A percentile compares a stretch with the other conserved stretches of the same genome.
These are phyloP conservation scores for Nothoprocta pentlandii DNA, from an alignment of 2,113 vertebrate genomes.

Conservation along the genomic window DNA sequence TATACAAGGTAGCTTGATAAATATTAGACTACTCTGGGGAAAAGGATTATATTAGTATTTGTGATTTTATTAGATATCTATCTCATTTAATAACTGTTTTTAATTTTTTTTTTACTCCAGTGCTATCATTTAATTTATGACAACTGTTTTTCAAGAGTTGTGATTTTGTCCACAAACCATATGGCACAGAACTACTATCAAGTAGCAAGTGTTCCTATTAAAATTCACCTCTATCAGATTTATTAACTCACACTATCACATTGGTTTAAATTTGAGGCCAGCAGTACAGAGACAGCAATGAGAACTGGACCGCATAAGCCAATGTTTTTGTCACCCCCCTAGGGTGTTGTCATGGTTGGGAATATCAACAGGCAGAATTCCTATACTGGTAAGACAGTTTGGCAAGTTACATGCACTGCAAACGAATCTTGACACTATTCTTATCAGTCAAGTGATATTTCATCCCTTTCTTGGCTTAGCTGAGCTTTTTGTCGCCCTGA, in stretches of 20 bases:
- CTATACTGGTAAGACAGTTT: neutral
- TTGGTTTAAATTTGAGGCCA: neutral
- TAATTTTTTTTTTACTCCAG: neutral
- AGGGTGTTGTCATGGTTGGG: neutral
- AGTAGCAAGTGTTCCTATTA: neutral
- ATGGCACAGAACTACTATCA: neutral
- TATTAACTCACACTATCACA: neutral
- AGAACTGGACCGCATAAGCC: neutral
- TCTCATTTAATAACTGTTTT: neutral
- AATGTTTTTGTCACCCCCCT: neutral
- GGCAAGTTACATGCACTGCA: neutral
- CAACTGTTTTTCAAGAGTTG: neutral
- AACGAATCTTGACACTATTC: neutral
- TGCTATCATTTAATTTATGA: neutral
- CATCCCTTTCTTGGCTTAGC: neutral
- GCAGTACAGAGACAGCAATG: neutral
- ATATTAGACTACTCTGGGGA: neutral
- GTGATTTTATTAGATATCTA: neutral
- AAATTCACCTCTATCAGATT: neutral
- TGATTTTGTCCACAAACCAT: neutral
- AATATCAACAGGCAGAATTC: neutral
- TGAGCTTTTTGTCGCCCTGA: neutral
- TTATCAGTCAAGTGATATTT: neutral
- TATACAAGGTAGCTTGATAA: neutral
- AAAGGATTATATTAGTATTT: neutral